phyloP scores from a whole-genome alignment of 2,113 vertebrate genomes.

The Ondatra zibethicus region DNA sequence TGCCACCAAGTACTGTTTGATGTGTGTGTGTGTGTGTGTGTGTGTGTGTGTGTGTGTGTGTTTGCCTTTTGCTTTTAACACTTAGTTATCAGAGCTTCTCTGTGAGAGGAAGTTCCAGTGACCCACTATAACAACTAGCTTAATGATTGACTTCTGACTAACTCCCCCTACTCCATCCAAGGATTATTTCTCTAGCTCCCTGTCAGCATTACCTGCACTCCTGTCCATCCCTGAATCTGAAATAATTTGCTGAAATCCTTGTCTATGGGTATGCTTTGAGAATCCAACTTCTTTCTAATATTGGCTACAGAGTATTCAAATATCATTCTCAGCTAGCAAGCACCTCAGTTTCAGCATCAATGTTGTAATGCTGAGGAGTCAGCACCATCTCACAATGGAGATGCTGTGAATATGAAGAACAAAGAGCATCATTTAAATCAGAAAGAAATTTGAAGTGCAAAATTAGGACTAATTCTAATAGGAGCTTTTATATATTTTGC shows the following conservation, averaged over 20 bases:
- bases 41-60: too few relatives aligned
- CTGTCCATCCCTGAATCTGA: not conserved
- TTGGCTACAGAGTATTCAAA: conserved; percentile 7
- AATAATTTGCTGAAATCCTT: not conserved
- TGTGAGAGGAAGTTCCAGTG: conserved; percentile 32
- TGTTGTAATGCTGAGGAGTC: not conserved
- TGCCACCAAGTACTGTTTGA: not conserved
- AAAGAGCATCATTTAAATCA: conserved; percentile 8
- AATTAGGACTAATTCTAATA: not conserved
- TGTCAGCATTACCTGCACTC: not conserved
- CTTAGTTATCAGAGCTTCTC: not conserved
- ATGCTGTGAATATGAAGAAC: not conserved
- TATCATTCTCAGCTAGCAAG: conserved; percentile 22
- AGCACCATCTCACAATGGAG: not conserved
- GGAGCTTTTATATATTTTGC: not conserved
- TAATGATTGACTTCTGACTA: not conserved
- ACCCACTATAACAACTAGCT: not conserved
- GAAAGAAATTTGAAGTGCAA: conserved; percentile 2
- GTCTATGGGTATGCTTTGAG: not conserved
- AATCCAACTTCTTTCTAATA: conserved; percentile 37
- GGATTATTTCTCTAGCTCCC: not conserved
- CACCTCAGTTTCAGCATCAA: conserved; percentile 5
- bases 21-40: too few relatives aligned
- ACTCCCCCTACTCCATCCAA: not conserved
- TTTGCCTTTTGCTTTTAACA: not conserved